Conservation (phyloP, 2,888 invertebrate species). For the Troilus luridus region DNA sequence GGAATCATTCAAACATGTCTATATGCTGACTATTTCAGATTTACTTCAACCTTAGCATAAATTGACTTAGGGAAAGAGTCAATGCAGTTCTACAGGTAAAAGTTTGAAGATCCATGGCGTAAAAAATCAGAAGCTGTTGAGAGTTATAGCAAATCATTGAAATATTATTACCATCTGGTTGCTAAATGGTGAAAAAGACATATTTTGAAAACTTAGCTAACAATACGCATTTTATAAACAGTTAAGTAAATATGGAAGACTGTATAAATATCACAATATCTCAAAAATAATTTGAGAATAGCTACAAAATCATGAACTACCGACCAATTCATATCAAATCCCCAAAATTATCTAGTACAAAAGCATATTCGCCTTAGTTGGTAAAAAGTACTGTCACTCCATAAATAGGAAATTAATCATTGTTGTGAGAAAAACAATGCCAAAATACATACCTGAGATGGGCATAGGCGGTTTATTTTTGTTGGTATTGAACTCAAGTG, state of each 20-base stretch:
- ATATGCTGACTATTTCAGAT: too few relatives aligned
- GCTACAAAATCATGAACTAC: neutral
- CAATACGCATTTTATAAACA: neutral
- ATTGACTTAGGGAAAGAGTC: too few relatives aligned
- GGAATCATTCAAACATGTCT: too few relatives aligned
- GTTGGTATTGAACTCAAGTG: constrained; percentile 76
- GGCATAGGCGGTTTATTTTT: constrained; percentile 76
- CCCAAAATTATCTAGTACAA: neutral
- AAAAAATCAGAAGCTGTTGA: neutral
- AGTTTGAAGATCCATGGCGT: neutral
- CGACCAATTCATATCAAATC: neutral
- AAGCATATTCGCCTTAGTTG: neutral
- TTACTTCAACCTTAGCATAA: too few relatives aligned
- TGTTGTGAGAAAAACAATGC: neutral
- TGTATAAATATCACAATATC: too few relatives aligned
- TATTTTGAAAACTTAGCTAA: neutral
- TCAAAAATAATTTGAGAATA: neutral
- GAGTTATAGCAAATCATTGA: neutral
- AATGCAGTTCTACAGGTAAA: neutral
- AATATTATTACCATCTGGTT: neutral
- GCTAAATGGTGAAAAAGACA: neutral
- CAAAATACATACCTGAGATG: constrained; percentile 65
- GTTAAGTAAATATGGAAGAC: neutral
- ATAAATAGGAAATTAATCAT: neutral
- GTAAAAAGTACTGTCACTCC: neutral